phyloP scores from a whole-genome alignment of 2,113 vertebrate genomes.

The Stigmatopora argus region DNA sequence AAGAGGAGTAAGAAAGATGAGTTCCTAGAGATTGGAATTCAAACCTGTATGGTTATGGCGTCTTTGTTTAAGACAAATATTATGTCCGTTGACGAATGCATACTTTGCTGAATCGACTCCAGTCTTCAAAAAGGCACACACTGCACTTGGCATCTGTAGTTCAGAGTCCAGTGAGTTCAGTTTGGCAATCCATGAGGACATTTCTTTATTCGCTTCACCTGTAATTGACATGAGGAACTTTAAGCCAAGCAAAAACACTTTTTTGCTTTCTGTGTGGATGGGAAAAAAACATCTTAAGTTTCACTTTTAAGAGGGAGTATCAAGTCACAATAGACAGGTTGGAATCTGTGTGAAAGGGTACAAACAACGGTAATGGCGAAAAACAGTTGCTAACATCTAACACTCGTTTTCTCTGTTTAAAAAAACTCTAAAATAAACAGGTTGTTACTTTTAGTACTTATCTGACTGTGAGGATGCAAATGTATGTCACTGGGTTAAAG shows the following conservation, averaged over 20 bases:
- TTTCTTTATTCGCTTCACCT: slow-evolving; percentile 42
- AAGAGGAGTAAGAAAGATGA: slow-evolving; percentile 15
- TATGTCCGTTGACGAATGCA: slow-evolving; percentile 15
- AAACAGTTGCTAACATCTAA: background rate
- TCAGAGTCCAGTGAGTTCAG: slow-evolving; percentile 28
- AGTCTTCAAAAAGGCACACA: slow-evolving; percentile 53
- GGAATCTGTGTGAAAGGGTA: background rate
- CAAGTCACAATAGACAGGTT: background rate
- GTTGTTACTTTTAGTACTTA: background rate
- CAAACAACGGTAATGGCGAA: background rate
- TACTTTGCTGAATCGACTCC: slow-evolving; percentile 33
- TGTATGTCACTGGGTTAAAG: background rate
- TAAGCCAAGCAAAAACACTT: background rate
- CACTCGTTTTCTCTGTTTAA: background rate
- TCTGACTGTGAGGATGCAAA: background rate
- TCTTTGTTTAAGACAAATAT: background rate
- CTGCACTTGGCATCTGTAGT: slow-evolving; percentile 22
- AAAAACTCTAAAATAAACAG: background rate
- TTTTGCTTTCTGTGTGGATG: background rate
- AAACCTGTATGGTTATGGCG: background rate
- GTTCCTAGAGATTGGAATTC: background rate
- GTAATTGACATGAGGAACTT: background rate
- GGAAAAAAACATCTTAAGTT: background rate
- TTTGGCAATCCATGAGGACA: slow-evolving; percentile 23
- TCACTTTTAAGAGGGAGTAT: background rate